Conservation (phyloP, 2,888 invertebrate species). For the Drosophila picticornis region DNA sequence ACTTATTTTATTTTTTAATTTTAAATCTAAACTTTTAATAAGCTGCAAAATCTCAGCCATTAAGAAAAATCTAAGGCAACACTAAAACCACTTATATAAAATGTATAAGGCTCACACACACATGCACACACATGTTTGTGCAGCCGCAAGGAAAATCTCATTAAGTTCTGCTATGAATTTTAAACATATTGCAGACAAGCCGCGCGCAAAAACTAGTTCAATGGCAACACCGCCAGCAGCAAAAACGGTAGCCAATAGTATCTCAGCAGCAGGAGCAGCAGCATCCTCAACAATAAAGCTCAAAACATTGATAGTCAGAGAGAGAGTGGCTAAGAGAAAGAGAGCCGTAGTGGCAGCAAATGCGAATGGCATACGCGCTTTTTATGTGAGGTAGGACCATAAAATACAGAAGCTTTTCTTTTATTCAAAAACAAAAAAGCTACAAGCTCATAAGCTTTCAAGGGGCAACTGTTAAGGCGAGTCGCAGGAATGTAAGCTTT, state of each 20-base stretch:
- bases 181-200: slow-evolving; percentile 70
- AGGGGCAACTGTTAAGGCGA: background rate
- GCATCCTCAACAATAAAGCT: slow-evolving; percentile 55
- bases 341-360: slow-evolving; percentile 3
- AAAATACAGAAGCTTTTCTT: slow-evolving; percentile 24
- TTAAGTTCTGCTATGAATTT: slow-evolving; percentile 78
- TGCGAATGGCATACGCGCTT: slow-evolving; percentile 39
- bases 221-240: slow-evolving; percentile 35
- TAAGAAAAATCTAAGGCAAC: slow-evolving; percentile 53
- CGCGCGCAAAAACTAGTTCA: slow-evolving; percentile 68
- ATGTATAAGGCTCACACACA: slow-evolving; percentile 43
- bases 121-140: slow-evolving; percentile 10
- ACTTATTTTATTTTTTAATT: background rate
- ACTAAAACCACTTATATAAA: slow-evolving; percentile 63
- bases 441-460: slow-evolving; percentile 4
- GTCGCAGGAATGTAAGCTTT: too few species aligned
- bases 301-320: slow-evolving; percentile 11
- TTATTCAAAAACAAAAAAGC: slow-evolving; percentile 21
- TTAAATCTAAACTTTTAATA: background rate
- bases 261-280: slow-evolving; percentile 39
- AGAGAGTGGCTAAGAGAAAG: background rate
- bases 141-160: slow-evolving; percentile 68
- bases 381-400: slow-evolving; percentile 70
- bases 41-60: slow-evolving; percentile 26
- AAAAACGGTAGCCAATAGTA: slow-evolving; percentile 60